Evolutionary conservation across 1,140 invertebrate genomes (phyloP), one percentile per base, ranked within the genome.

Genomic region (Apis cerana): DNA sequence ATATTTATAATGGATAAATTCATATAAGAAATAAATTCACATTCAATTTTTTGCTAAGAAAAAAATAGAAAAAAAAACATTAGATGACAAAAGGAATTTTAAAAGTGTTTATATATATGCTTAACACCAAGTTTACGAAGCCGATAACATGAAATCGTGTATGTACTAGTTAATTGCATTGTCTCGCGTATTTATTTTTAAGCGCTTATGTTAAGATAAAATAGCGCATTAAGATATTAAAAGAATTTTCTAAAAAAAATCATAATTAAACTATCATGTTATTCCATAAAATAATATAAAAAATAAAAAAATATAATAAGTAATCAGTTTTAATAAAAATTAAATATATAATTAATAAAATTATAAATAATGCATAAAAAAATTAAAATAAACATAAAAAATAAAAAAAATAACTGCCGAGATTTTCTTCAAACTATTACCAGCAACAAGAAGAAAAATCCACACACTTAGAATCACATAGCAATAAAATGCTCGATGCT

Each of bases 401-500:
- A 50, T 19, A 23, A 50, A 11, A 27, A 21, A 52, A 17, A 27
- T n/a, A 68, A 0, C 11, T 1, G 4, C 17, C 15, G 3, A 27
- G 17, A 11, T 3, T 19, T 11, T 13, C 1, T 21, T 11, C n/a
- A n/a, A n/a, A n/a, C n/a, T n/a, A 75, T 91, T 90, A 96, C 96
- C 97, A 82, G 96, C 96, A 68, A 97, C 95, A 3, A 97, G 93
- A 62, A 97, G 94, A 90, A 97, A 96, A 86, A 97, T 97, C 97
- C 97, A 97, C 64, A 97, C 88, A 92, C 96, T 97, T 91, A 97
- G 95, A 52, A 97, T 95, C 78, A 97, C 90, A 91, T 97, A 97
- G 92, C 97, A 97, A 89, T 97, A 97, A 88, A 97, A 95, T 59
- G 97, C 96, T 88, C 96, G 94, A 91, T 97, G 96, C 89, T 97